Conservation (phyloP, 2,888 invertebrate genomes). For the Eupithecia subumbrata region DNA sequence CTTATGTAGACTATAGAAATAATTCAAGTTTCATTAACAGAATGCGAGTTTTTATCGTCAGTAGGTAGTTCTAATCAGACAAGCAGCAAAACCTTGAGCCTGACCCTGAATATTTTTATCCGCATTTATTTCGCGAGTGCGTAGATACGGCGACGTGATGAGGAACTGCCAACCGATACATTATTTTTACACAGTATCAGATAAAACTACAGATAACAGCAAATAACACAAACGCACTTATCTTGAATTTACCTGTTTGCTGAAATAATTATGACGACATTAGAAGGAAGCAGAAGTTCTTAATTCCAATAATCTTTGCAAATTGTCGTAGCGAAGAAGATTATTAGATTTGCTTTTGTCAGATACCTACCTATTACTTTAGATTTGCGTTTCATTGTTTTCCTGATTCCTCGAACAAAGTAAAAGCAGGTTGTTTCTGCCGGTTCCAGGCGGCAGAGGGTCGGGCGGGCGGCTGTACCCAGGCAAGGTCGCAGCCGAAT, state of each 20-base stretch:
- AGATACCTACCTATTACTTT: neutral
- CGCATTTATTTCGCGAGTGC: constrained; percentile 78
- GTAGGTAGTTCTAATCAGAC: constrained; percentile 76
- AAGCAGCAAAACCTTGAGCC: constrained; percentile 79
- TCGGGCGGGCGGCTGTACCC: constrained; percentile 46
- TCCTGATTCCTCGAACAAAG: constrained; percentile 6
- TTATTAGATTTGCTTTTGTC: neutral
- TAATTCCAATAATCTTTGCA: constrained; percentile 14
- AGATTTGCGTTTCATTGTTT: neutral
- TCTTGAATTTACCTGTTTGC: constrained; percentile 35
- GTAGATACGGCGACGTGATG: constrained; percentile 66
- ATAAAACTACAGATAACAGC: constrained; percentile 54
- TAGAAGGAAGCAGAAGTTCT: constrained; percentile 8
- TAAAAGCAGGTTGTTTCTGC: constrained; percentile 19
- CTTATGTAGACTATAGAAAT: constrained; percentile 53
- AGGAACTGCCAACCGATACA: constrained; percentile 57
- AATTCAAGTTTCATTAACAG: constrained; percentile 57
- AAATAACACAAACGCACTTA: constrained; percentile 43
- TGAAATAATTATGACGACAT: constrained; percentile 26
- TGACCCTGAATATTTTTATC: constrained; percentile 83
- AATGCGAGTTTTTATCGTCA: constrained; percentile 69
- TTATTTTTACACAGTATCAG: constrained; percentile 53
- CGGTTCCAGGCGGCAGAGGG: constrained; percentile 26
- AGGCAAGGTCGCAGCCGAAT: constrained; percentile 45
- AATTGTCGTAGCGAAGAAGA: neutral